Base-by-base conservation (phyloP, 1,140 invertebrate genomes). In the Caenorhabditis tropicalis region DNA sequence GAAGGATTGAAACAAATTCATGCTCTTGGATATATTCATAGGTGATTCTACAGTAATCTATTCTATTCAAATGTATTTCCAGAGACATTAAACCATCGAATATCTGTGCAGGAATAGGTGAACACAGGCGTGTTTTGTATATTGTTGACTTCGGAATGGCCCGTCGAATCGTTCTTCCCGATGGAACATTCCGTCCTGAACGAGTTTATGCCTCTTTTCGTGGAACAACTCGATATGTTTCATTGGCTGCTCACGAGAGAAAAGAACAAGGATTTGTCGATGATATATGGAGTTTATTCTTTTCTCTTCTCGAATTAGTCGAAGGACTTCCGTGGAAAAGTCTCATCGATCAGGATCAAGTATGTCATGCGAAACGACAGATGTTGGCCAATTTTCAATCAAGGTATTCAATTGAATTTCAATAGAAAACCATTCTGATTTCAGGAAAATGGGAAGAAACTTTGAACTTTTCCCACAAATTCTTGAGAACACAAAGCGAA, bases 181-280 rank as follows among this genome's bases (percentile, higher is more conserved):
- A 60, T 19, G 86, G 86, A 15, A 21, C 43, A 5, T 81, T 83
- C 24, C 86, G 85, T 53, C 85, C 60, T 19, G 79, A 80, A 46
- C 86, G 86, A 2, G 15, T 21, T 0, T 87, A 87, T 53, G 86
- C 86, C 16, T 87, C 83, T 49, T 87, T 87, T 49, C 93, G 97
- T 88, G 97, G 97, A 88, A 99, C 97, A 48, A 97, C 99, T 12
- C 94, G 97, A 48, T 99, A 99, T 93, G 97, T 97, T 56, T 98
- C 96, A 21, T 95, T 99, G 31, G 98, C 98, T 93, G 97, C 97
- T 70, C 98, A 99, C 92, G 96, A 96, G 91, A 99, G 99, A 92
- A 96, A 96, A 92, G 94, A 87, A 81, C 85, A 21, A 48, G 70
- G 53, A 51, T 60, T 58, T 27, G 53, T 39, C 3, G 31, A 74